Conservation (phyloP, 2,797 vertebrate genomes). For the Xenentodon cancila region DNA sequence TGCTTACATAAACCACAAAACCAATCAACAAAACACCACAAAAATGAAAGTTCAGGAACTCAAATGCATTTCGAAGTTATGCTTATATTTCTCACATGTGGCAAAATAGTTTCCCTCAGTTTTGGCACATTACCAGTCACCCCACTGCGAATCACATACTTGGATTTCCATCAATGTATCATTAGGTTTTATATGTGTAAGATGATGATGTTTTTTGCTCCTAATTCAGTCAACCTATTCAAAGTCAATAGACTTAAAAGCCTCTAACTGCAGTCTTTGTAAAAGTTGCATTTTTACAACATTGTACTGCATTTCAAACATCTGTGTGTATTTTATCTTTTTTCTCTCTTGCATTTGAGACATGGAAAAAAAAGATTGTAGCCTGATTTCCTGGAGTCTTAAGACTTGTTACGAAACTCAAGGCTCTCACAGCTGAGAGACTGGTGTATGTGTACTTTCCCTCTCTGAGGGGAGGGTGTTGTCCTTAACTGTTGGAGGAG, state of each 20-base stretch:
- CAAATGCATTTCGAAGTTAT: conserved; percentile 28
- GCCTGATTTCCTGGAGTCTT: conserved; percentile 1
- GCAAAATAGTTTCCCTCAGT: background rate
- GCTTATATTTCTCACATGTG: background rate
- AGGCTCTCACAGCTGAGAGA: conserved; percentile 20
- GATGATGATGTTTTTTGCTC: conserved; percentile 3
- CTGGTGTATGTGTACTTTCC: conserved; percentile 38
- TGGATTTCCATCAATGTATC: conserved; percentile 24
- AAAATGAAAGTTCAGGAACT: background rate
- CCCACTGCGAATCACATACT: background rate
- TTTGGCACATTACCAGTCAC: no score
- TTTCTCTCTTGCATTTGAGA: background rate
- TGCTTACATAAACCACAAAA: background rate
- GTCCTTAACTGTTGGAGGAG: conserved; percentile 63
- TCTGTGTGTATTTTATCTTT: no score
- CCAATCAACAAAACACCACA: background rate
- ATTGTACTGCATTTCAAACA: no score
- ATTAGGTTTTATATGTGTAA: conserved; percentile 25
- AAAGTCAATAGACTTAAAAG: conserved; percentile 6
- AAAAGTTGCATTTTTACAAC: no score
- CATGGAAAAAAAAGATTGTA: conserved; percentile 4
- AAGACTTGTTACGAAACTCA: conserved; percentile 42
- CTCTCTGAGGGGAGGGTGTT: conserved; percentile 51
- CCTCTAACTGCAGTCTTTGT: background rate
- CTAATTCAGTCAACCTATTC: conserved; percentile 17